Conservation (phyloP, 2,888 invertebrate species). For the Muscina levida region DNA sequence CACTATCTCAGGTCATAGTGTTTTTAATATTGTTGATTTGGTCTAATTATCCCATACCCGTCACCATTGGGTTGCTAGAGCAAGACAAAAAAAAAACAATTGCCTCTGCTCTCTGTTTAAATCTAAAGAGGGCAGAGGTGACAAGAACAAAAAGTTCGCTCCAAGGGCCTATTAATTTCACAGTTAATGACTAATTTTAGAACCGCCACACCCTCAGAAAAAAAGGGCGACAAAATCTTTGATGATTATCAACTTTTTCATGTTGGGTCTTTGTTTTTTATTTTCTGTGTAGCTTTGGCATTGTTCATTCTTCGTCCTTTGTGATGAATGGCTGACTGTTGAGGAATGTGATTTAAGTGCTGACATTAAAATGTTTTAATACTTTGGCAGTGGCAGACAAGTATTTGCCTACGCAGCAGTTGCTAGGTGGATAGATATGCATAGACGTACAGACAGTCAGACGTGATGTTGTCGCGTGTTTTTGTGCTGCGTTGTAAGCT, state of each 20-base stretch:
- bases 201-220: too few relatives aligned
- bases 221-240: background rate
- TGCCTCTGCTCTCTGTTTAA: too few relatives aligned
- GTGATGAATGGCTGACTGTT: background rate
- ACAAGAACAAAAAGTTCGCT: too few relatives aligned
- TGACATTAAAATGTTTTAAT: constrained; percentile 35
- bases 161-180: background rate
- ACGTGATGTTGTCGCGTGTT: background rate
- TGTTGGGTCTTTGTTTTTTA: background rate
- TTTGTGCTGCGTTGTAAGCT: background rate
- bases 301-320: too few relatives aligned
- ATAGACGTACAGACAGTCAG: background rate
- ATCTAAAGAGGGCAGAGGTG: too few relatives aligned
- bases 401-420: background rate
- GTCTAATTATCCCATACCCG: constrained; percentile 14
- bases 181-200: background rate
- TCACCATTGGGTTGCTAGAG: too few relatives aligned
- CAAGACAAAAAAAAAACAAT: too few relatives aligned
- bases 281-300: too few relatives aligned
- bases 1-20: too few relatives aligned
- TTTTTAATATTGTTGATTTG: constrained; percentile 20
- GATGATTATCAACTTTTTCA: background rate
- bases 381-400: constrained; percentile 19
- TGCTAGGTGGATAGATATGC: constrained; percentile 10
- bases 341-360: constrained; percentile 22